Evolutionary conservation across 1,140 invertebrate genomes (phyloP).

Genomic region (Phymorhynchus buccinoides): DNA sequence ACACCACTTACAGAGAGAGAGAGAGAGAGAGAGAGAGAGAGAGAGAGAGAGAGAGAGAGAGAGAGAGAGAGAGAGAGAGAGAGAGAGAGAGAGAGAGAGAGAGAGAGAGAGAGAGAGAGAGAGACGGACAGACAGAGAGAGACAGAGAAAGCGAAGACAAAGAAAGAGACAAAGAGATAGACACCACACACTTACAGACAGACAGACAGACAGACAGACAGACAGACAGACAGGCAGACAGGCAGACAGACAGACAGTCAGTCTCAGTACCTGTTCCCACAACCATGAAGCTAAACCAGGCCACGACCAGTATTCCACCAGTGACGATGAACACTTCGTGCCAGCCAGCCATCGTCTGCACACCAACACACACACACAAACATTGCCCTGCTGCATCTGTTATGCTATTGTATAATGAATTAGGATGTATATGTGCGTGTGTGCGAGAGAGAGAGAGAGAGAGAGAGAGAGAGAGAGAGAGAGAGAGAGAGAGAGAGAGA

Average conservation of each 20-base stretch:
- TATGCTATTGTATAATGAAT: too few species aligned
- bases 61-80: neutral
- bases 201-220: neutral
- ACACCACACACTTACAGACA: neutral
- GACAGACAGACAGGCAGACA: neutral
- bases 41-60: too few species aligned
- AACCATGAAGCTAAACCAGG: slow-evolving; percentile 53
- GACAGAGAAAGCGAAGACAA: too few species aligned
- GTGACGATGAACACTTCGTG: slow-evolving; percentile 60
- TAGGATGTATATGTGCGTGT: neutral
- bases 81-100: neutral
- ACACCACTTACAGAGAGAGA: too few species aligned
- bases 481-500: too few species aligned
- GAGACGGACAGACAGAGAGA: too few species aligned
- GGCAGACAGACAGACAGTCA: neutral
- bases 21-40: too few species aligned
- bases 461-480: too few species aligned
- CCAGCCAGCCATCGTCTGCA: slow-evolving; percentile 58
- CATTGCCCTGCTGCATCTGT: too few species aligned
- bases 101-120: neutral
- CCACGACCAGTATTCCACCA: slow-evolving; percentile 48
- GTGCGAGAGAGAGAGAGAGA: neutral
- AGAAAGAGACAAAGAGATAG: too few species aligned
- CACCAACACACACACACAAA: neutral
- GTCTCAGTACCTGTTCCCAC: slow-evolving; percentile 61